Evolutionary conservation across 2,797 vertebrate species (phyloP).

Genomic region (Siniperca scherzeri): DNA sequence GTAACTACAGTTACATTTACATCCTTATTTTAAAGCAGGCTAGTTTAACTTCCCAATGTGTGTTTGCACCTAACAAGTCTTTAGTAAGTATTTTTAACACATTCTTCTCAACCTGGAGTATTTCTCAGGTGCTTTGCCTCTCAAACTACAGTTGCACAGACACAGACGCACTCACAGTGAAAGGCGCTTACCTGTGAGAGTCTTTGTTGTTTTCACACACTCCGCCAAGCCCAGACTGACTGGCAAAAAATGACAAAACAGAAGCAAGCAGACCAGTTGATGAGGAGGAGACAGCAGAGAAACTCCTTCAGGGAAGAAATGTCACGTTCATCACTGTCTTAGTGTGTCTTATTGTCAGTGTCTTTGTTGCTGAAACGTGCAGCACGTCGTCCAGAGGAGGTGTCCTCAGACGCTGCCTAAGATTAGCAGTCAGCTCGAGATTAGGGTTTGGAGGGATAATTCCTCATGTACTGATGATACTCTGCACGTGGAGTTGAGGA

Average conservation of each 20-base stretch:
- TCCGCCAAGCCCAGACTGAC: constrained; percentile 22
- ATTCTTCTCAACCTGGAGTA: constrained; percentile 12
- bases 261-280: constrained; percentile 22
- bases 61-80: background rate
- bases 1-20: background rate
- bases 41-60: background rate
- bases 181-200: constrained; percentile 61
- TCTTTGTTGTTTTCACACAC: constrained; percentile 26
- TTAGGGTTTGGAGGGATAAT: constrained; percentile 50
- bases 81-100: background rate
- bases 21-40: background rate
- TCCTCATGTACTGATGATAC: constrained; percentile 43
- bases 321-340: background rate
- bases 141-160: background rate
- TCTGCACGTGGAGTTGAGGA: constrained; percentile 9
- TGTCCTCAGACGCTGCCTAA: constrained; percentile 13
- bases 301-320: constrained; percentile 13
- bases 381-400: constrained; percentile 38
- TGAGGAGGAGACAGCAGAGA: constrained; percentile 15
- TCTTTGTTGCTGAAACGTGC: constrained; percentile 34
- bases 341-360: constrained; percentile 4
- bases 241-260: background rate
- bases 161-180: constrained; percentile 1
- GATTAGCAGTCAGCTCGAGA: constrained; percentile 51
- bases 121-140: background rate